Conservation (phyloP, 2,797 vertebrate species). For the Aulostomus chinensis region DNA sequence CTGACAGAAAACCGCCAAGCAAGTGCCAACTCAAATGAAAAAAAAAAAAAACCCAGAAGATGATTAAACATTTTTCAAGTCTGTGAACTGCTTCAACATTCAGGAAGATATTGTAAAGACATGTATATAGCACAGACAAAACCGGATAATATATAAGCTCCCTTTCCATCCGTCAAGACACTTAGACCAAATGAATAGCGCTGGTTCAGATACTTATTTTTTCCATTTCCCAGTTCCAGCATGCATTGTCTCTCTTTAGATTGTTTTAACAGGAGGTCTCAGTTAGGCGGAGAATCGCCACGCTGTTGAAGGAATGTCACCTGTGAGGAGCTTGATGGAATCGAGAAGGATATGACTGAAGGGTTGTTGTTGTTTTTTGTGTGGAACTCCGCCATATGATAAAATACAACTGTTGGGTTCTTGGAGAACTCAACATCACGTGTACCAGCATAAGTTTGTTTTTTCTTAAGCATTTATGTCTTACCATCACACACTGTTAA, state of each 20-base stretch:
- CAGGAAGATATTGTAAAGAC: constrained; percentile 99
- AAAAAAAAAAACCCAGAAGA: constrained; percentile 63
- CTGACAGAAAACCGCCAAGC: constrained; percentile 92
- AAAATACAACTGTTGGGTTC: constrained; percentile 13
- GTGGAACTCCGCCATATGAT: constrained; percentile 38
- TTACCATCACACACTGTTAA: constrained; percentile 53
- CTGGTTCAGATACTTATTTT: constrained; percentile 87
- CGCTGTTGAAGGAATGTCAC: constrained; percentile 41
- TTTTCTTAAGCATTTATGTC: constrained; percentile 34
- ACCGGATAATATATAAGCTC: constrained; percentile 99
- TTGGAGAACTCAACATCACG: constrained; percentile 47
- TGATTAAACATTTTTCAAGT: constrained; percentile 87
- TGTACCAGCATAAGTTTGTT: constrained; percentile 28
- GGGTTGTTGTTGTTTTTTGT: background rate
- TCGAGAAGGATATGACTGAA: constrained; percentile 44
- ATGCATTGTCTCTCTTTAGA: constrained; percentile 75
- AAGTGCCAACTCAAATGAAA: constrained; percentile 92
- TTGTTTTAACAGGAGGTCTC: constrained; percentile 73
- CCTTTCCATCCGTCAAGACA: constrained; percentile 92
- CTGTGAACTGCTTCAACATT: constrained; percentile 99
- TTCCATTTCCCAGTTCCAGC: constrained; percentile 56
- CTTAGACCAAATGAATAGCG: constrained; percentile 94
- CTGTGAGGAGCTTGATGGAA: constrained; percentile 41
- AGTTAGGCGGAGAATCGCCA: constrained; percentile 65
- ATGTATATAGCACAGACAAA: constrained; percentile 99